Conservation (phyloP, 2,797 vertebrate species). For the Liparis tanakae region DNA sequence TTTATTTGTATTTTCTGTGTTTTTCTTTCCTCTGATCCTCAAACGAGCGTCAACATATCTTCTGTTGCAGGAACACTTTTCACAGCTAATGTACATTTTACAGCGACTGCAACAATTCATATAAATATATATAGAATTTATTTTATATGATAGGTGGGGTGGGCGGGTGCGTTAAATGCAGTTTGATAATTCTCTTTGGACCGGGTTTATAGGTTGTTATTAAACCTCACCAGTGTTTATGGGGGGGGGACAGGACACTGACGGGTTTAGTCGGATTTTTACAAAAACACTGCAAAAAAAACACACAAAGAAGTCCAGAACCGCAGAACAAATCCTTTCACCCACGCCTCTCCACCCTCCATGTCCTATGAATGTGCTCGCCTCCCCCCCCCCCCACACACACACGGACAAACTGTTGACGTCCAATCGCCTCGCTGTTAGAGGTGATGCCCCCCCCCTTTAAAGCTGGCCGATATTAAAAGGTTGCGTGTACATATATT, state of each 20-base stretch:
- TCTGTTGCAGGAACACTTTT: constrained; percentile 60
- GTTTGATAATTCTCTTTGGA: constrained; percentile 1
- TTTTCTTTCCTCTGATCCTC: constrained; percentile 48
- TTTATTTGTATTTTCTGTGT: constrained; percentile 30
- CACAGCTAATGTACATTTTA: constrained; percentile 64
- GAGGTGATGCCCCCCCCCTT: constrained; percentile 16
- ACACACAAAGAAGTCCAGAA: constrained; percentile 7
- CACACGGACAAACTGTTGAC: constrained; percentile 42
- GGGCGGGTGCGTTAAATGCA: constrained; percentile 40
- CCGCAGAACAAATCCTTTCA: constrained; percentile 34
- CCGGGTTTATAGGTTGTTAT: constrained; percentile 11
- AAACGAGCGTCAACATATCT: constrained; percentile 76
- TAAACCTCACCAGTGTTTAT: constrained; percentile 68
- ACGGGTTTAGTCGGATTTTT: constrained; percentile 32
- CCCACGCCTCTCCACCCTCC: constrained; percentile 33
- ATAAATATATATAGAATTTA: constrained; percentile 56
- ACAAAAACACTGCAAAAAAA: not conserved
- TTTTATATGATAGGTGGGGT: constrained; percentile 21
- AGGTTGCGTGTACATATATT: constrained; percentile 66
- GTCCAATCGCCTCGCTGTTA: constrained; percentile 20
- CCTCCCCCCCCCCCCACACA: not conserved
- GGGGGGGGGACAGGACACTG: constrained; percentile 27
- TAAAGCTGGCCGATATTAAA: constrained; percentile 24
- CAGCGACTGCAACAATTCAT: constrained; percentile 64
- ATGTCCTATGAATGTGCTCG: constrained; percentile 71